A percentile compares a stretch with the other conserved stretches of the same genome.
These are phyloP conservation scores for Colletes gigas DNA, from an alignment of 1,140 invertebrate genomes.

Conservation along the genomic window DNA sequence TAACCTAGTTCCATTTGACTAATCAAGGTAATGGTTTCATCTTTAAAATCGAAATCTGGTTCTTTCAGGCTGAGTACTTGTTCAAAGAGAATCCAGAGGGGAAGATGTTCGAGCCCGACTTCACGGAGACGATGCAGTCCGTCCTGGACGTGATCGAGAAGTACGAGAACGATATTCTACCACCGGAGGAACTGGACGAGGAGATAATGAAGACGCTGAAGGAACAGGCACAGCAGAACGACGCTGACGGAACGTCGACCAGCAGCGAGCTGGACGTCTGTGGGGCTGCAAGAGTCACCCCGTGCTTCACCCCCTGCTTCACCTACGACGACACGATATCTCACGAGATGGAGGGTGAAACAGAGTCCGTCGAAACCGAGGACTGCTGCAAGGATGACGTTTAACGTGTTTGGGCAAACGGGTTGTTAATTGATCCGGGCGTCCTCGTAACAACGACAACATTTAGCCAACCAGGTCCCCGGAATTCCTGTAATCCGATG, in stretches of 20 bases:
- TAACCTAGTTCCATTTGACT: no score
- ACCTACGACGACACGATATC: neutral
- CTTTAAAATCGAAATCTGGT: neutral
- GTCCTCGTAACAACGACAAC: neutral
- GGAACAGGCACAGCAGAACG: neutral
- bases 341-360: neutral
- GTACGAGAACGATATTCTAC: slow-evolving; percentile 50
- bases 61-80: slow-evolving; percentile 79
- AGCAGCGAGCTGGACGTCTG: neutral
- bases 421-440: slow-evolving; percentile 4
- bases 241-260: neutral
- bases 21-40: no score
- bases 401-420: neutral
- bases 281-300: neutral
- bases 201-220: slow-evolving; percentile 12
- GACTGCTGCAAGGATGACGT: neutral
- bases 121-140: slow-evolving; percentile 66
- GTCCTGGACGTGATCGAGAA: slow-evolving; percentile 55
- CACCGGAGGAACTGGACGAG: slow-evolving; percentile 28
- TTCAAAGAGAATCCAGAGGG: slow-evolving; percentile 82
- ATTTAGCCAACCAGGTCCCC: neutral
- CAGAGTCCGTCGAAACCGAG: neutral
- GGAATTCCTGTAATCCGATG: slow-evolving; percentile 16
- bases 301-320: slow-evolving; percentile 1
- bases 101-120: slow-evolving; percentile 82